These are phyloP conservation scores for Lasaia peninsularis DNA, from an alignment of 1,140 invertebrate genomes.

Conservation along the genomic window DNA sequence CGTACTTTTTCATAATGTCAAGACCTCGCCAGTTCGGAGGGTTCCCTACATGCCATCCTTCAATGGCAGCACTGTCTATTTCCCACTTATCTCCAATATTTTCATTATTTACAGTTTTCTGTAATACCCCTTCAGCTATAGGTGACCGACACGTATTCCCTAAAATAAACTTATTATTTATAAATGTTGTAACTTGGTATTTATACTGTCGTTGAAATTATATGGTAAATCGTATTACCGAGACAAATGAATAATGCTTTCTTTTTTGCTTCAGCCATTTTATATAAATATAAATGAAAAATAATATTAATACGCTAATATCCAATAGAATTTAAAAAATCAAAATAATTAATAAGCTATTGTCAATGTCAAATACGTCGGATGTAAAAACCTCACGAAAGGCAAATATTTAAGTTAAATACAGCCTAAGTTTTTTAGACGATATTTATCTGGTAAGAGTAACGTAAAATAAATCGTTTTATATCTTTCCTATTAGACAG, in stretches of 20 bases:
- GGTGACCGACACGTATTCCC: slow-evolving; percentile 97
- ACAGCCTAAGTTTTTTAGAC: too few relatives aligned
- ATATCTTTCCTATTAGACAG: too few relatives aligned
- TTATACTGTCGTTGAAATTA: neutral
- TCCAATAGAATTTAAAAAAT: too few relatives aligned
- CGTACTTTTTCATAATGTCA: slow-evolving; percentile 83
- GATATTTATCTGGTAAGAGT: too few relatives aligned
- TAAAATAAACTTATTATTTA: slow-evolving; percentile 53
- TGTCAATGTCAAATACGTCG: too few relatives aligned
- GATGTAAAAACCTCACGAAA: too few relatives aligned
- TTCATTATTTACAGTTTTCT: slow-evolving; percentile 82
- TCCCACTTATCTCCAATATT: slow-evolving; percentile 83
- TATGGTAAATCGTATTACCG: slow-evolving; percentile 34
- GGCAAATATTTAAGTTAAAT: too few relatives aligned
- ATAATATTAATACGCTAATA: slow-evolving; percentile 14
- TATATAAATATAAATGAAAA: slow-evolving; percentile 6
- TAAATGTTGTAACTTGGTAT: too few relatives aligned
- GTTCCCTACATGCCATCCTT: slow-evolving; percentile 90
- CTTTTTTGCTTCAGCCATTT: slow-evolving; percentile 49
- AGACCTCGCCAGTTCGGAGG: slow-evolving; percentile 87
- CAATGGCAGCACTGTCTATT: slow-evolving; percentile 93
- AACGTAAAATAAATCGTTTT: too few relatives aligned
- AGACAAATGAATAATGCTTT: slow-evolving; percentile 70
- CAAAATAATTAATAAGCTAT: too few relatives aligned
- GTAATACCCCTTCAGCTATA: slow-evolving; percentile 94